Percentiles rank a stretch among this genome's conserved stretches.
Conservation (phyloP, 1,140 invertebrate genomes). For the Lerema accius region DNA sequence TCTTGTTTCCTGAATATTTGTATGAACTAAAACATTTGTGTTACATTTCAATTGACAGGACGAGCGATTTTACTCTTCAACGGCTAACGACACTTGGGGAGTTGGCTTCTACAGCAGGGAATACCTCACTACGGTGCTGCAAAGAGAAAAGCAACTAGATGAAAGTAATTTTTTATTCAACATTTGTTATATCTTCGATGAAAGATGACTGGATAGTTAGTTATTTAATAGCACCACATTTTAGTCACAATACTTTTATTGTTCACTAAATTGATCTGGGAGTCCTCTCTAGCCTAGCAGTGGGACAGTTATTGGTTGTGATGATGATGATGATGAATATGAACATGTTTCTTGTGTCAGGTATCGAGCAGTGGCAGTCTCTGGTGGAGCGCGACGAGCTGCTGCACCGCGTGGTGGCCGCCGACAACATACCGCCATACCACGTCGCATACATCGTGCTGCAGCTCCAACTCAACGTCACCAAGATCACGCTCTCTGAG, state of each 20-base stretch:
- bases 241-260: too few relatives aligned
- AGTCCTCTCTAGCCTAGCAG: too few relatives aligned
- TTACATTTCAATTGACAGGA: conserved; percentile 47
- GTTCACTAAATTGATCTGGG: too few relatives aligned
- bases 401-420: conserved; percentile 37
- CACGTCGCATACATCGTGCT: conserved; percentile 50
- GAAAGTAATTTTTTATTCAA: conserved; percentile 46
- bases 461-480: conserved; percentile 58
- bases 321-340: too few relatives aligned
- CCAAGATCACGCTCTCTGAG: conserved; percentile 63
- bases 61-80: conserved; percentile 35
- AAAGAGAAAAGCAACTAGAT: conserved; percentile 51
- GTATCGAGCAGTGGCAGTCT: conserved; percentile 50
- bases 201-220: too few relatives aligned
- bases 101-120: conserved; percentile 44
- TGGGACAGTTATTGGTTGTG: too few relatives aligned
- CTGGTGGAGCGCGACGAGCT: conserved; percentile 48
- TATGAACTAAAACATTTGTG: background rate
- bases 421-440: conserved; percentile 51
- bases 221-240: too few relatives aligned
- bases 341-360: too few relatives aligned
- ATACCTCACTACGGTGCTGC: conserved; percentile 47
- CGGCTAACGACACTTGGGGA: conserved; percentile 43
- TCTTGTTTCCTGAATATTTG: background rate
- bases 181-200: background rate